Evolutionary conservation across 53 echinoderm and acorn worm species (phyloP).

Genomic region (Henricia sp.): DNA sequence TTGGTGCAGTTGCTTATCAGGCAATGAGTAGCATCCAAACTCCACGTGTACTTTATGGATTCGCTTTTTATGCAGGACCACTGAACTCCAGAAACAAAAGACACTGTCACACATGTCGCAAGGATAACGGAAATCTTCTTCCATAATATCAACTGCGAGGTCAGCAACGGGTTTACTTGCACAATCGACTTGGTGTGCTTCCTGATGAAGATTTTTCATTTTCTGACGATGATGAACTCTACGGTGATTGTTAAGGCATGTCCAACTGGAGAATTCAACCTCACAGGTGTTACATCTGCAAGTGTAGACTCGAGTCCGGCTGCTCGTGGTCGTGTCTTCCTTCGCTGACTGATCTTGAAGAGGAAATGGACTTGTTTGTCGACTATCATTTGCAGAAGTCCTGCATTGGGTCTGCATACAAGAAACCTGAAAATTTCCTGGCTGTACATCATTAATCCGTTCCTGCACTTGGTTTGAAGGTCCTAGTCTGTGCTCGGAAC

Average conservation of each 20-base stretch:
- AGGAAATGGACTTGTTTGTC: background rate
- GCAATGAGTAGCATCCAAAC: background rate
- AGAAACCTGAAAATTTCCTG: background rate
- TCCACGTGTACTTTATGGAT: slow-evolving; percentile 10
- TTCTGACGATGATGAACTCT: background rate
- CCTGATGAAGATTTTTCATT: background rate
- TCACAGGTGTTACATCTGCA: slow-evolving; percentile 18
- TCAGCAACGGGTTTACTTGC: background rate
- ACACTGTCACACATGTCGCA: slow-evolving; percentile 32
- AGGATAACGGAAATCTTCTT: slow-evolving; percentile 1
- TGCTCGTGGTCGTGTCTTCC: background rate
- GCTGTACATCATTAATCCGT: background rate
- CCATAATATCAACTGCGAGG: background rate
- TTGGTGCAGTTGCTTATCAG: background rate
- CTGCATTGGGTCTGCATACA: background rate
- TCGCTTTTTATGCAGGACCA: slow-evolving; percentile 26
- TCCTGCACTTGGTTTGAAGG: background rate
- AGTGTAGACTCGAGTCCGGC: slow-evolving; percentile 13
- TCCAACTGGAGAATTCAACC: slow-evolving; percentile 15
- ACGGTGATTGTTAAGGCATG: background rate
- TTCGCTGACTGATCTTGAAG: background rate
- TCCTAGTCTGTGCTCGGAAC: background rate
- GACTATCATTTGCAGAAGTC: background rate
- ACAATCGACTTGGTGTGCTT: background rate
- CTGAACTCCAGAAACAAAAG: slow-evolving; percentile 21